Conservation (phyloP, 2,113 vertebrate genomes). For the Crotalus tigris region DNA sequence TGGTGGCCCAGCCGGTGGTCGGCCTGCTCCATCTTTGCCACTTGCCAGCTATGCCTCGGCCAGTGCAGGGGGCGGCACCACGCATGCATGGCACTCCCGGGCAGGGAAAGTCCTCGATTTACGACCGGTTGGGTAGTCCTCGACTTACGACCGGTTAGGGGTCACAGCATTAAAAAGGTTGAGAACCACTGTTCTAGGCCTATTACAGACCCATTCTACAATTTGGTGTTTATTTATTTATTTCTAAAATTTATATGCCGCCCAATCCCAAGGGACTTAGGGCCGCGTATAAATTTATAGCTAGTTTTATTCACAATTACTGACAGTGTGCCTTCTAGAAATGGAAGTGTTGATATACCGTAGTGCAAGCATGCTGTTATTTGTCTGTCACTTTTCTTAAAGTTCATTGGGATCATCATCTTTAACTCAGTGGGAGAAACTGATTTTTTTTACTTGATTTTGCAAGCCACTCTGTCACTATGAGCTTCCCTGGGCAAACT, state of each 20-base stretch:
- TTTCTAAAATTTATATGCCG: too few species aligned
- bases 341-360: constrained; percentile 48
- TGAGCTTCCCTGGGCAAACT: constrained; percentile 48
- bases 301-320: constrained; percentile 53
- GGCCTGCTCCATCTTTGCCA: too few species aligned
- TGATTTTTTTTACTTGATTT: constrained; percentile 64
- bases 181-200: neutral
- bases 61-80: too few species aligned
- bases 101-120: too few species aligned
- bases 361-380: constrained; percentile 49
- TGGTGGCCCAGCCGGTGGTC: too few species aligned
- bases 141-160: too few species aligned
- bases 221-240: constrained; percentile 1
- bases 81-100: too few species aligned
- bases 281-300: neutral
- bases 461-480: constrained; percentile 50
- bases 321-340: constrained; percentile 65
- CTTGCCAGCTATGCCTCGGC: too few species aligned
- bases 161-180: too few species aligned
- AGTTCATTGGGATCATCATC: constrained; percentile 71
- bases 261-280: too few species aligned
- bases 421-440: constrained; percentile 69
- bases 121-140: too few species aligned
- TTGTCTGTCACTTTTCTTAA: constrained; percentile 68
- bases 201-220: neutral